Evolutionary conservation across 1,140 invertebrate species (phyloP).

Genomic region (Drosophila bifasciata): DNA sequence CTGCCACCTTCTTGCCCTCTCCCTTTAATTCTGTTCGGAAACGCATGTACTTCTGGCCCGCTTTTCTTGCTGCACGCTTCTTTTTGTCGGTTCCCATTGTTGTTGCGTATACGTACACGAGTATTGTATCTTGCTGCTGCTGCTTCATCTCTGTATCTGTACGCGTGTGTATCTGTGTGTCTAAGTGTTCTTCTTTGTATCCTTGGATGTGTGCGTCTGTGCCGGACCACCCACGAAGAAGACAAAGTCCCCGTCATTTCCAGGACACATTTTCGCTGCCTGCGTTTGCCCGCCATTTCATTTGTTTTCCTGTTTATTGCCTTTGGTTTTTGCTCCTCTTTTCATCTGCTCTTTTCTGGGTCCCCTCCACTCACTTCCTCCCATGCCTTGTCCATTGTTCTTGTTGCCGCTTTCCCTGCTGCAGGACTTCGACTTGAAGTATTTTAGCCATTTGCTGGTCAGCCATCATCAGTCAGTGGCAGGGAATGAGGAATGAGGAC

Average conservation of each 20-base stretch:
- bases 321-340: slow-evolving; percentile 39
- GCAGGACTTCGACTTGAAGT: slow-evolving; percentile 71
- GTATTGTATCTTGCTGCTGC: slow-evolving; percentile 34
- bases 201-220: slow-evolving; percentile 16
- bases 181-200: slow-evolving; percentile 23
- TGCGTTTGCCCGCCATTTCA: slow-evolving; percentile 53
- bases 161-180: slow-evolving; percentile 28
- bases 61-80: slow-evolving; percentile 54
- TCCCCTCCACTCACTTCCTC: too few species aligned
- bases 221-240: slow-evolving; percentile 47
- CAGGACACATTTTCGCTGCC: slow-evolving; percentile 66
- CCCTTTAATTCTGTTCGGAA: slow-evolving; percentile 8
- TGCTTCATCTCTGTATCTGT: slow-evolving; percentile 5
- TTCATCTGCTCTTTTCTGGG: slow-evolving; percentile 4
- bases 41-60: slow-evolving; percentile 57
- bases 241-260: slow-evolving; percentile 71
- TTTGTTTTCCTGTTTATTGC: slow-evolving; percentile 74
- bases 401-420: slow-evolving; percentile 19
- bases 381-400: slow-evolving; percentile 24
- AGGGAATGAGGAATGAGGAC: neutral
- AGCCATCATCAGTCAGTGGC: slow-evolving; percentile 54
- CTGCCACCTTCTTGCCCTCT: slow-evolving; percentile 21
- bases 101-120: slow-evolving; percentile 34
- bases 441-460: slow-evolving; percentile 76
- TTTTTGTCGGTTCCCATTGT: slow-evolving; percentile 61